A percentile compares a stretch with the other conserved stretches of the same genome.
phyloP scores from a whole-genome alignment of 2,888 invertebrate genomes.

The Agrilus mali region DNA sequence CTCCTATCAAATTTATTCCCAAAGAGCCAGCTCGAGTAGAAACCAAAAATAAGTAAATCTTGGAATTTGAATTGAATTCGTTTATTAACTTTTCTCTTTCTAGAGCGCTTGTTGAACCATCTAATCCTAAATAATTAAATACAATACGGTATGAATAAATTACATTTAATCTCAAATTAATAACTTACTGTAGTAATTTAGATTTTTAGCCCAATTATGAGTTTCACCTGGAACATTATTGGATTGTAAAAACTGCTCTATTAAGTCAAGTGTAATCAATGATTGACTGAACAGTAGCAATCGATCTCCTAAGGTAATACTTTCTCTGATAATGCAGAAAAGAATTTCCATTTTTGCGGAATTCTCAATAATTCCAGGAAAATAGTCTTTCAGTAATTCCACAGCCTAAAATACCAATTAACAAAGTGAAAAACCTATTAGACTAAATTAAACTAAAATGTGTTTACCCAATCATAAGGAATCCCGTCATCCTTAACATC shows the following conservation, averaged over 20 bases:
- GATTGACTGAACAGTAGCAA: conserved; percentile 93
- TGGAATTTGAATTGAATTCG: conserved; percentile 83
- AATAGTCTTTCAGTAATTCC: conserved; percentile 72
- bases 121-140: conserved; percentile 52
- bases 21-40: conserved; percentile 94
- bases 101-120: conserved; percentile 88
- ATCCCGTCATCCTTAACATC: conserved; percentile 39
- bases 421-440: background rate
- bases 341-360: conserved; percentile 93
- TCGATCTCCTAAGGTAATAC: conserved; percentile 77
- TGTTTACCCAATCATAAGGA: conserved; percentile 69
- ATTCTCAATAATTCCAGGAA: conserved; percentile 79
- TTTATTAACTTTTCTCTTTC: conserved; percentile 94
- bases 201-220: conserved; percentile 73
- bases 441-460: too few relatives aligned
- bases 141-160: background rate
- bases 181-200: conserved; percentile 79
- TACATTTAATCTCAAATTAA: background rate
- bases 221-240: conserved; percentile 54
- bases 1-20: conserved; percentile 95
- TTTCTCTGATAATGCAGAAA: conserved; percentile 81
- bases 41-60: conserved; percentile 83
- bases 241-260: conserved; percentile 83
- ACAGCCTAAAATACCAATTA: conserved; percentile 42
- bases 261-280: conserved; percentile 84